Evolutionary conservation across 2,113 vertebrate species (phyloP).

Genomic region (Damaliscus lunatus): DNA sequence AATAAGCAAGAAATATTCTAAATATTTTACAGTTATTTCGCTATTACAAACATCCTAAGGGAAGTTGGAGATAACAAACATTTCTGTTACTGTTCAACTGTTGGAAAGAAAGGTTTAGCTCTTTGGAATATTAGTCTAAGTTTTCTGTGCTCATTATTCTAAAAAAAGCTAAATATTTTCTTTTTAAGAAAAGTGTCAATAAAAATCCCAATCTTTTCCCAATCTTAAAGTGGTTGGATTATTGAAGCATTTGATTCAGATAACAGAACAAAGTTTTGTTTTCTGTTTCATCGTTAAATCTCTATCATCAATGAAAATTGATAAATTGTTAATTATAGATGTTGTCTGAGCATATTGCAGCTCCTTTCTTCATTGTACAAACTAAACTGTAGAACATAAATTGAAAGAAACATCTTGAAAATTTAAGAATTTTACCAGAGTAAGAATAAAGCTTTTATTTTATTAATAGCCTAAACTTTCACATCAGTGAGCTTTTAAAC

Average conservation of each 20-base stretch:
- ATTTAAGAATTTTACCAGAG: not conserved
- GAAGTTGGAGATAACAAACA: not conserved
- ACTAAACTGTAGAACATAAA: not conserved
- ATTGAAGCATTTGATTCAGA: not conserved
- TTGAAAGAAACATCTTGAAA: not conserved
- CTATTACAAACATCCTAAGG: not conserved
- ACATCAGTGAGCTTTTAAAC: conserved; percentile 74
- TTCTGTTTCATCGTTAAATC: not conserved
- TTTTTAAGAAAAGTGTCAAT: not conserved
- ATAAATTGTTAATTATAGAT: not conserved
- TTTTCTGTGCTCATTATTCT: not conserved
- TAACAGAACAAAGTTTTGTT: not conserved
- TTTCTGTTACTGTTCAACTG: not conserved
- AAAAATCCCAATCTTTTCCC: not conserved
- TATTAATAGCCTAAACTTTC: conserved; percentile 34
- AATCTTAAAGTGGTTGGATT: not conserved
- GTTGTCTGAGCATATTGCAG: not conserved
- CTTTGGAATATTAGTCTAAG: not conserved
- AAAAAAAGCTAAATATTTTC: not conserved
- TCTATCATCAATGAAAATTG: not conserved
- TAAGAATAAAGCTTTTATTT: conserved; percentile 17
- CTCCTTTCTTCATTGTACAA: not conserved
- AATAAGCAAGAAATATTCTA: not conserved
- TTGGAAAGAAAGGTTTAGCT: not conserved
- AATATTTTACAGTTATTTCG: not conserved